Conservation (phyloP, 2,113 vertebrate species). For the Ascaphus truei region DNA sequence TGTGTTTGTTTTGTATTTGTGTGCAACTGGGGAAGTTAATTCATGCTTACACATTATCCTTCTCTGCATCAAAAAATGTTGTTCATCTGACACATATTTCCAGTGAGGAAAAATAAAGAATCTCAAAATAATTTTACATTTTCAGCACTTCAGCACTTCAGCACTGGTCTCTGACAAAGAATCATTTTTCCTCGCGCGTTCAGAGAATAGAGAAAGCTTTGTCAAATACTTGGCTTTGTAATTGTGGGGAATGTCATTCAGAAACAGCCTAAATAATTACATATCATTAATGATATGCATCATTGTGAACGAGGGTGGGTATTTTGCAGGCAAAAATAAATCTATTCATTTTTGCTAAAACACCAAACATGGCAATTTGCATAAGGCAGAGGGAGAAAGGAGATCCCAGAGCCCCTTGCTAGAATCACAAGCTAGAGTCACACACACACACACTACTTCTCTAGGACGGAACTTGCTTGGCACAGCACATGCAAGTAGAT, state of each 20-base stretch:
- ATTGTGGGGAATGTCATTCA: neutral
- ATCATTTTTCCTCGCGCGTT: neutral
- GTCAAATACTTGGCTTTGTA: neutral
- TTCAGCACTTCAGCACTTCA: neutral
- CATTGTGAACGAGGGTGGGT: neutral
- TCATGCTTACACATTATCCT: constrained; percentile 1
- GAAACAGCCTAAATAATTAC: too few relatives aligned
- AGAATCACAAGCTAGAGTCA: too few relatives aligned
- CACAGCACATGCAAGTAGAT: too few relatives aligned
- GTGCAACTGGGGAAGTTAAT: neutral
- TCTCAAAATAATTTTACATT: neutral
- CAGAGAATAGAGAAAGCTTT: neutral
- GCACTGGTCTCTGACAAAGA: neutral
- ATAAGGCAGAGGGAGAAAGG: too few relatives aligned
- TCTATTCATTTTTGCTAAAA: too few relatives aligned
- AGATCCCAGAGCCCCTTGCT: too few relatives aligned
- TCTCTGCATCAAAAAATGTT: constrained; percentile 14
- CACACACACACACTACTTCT: too few relatives aligned
- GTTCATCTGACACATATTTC: constrained; percentile 15
- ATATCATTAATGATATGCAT: neutral
- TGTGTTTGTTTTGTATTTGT: neutral
- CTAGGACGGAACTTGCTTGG: too few relatives aligned
- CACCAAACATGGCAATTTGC: too few relatives aligned
- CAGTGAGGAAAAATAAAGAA: neutral
- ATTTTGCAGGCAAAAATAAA: neutral